Conservation (phyloP, 2,888 invertebrate genomes). For the Tipula confusa region DNA sequence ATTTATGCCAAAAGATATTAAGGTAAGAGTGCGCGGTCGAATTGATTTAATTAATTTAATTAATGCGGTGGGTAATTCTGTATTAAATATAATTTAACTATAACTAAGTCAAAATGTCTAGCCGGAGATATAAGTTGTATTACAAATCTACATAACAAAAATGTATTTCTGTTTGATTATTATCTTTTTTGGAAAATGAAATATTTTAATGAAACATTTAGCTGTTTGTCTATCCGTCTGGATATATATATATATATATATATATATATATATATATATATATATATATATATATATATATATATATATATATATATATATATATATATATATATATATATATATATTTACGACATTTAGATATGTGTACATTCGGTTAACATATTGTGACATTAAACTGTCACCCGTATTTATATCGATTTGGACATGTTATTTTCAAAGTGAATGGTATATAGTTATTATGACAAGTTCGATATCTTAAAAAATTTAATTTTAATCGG, state of each 20-base stretch:
- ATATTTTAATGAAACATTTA: background rate
- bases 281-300: background rate
- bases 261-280: background rate
- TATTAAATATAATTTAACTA: background rate
- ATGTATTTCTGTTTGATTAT: background rate
- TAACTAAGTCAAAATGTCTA: no score
- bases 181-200: background rate
- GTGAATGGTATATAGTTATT: background rate
- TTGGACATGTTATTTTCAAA: background rate
- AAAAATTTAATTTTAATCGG: background rate
- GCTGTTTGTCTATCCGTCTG: background rate
- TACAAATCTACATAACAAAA: background rate
- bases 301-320: background rate
- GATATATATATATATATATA: background rate
- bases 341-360: no score
- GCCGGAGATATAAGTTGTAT: no score
- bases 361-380: background rate
- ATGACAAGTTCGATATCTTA: background rate
- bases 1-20: conserved; percentile 44
- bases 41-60: no score
- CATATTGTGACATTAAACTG: conserved; percentile 12
- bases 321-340: background rate
- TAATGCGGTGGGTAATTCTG: background rate
- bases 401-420: conserved; percentile 8
- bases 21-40: conserved; percentile 40